Evolutionary conservation across 2,113 vertebrate species (phyloP), one percentile per base, ranked within the genome.

Genomic region (Engystomops pustulosus): DNA sequence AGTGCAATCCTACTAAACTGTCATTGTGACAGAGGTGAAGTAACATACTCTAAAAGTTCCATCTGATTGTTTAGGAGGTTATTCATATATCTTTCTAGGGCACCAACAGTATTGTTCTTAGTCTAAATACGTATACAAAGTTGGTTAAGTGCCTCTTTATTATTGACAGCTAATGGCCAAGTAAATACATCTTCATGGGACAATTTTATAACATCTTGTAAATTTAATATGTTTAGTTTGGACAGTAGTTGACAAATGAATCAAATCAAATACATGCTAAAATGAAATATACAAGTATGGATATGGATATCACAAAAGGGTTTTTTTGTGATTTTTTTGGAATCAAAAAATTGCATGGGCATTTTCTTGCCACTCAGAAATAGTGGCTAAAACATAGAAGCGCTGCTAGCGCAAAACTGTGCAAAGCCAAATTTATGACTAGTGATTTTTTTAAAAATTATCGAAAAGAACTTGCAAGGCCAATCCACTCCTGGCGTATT

Each of bases 1-100:
- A 51, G 62, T 30, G 20, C 27, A 65, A 6, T 80, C 49, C 47
- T 10, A 65, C 23, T 67, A 36, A 53, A 76, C 15, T 76, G 72
- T 53, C 55, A 49, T 77, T 77, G 47, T 53, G 47, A n/a, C 36
- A 36, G 72, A 76, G 14, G 49, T 51, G 27, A 34, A 53, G 47
- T 75, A 49, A 51, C 15, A 34, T 20, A 55, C 20, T 58, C 3
- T 5, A 58, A 20, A 36, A 77, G 32, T 38, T 53, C 27, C 9
- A 20, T 11, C 8, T 9, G 49, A 32, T 76, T 34, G 23, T n/a
- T 30, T 51, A 20, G 12, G 11, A 17, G 38, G 8, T 41, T 41
- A 8, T 8, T 41, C 38, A 41, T 41, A 41, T 4, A 41, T 41
- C 17, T 74, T 74, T 49, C 1, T 18, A 49, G 27, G 25, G 20